These are phyloP conservation scores for Lathronympha strigana DNA, from an alignment of 2,888 invertebrate species.

Conservation along the genomic window DNA sequence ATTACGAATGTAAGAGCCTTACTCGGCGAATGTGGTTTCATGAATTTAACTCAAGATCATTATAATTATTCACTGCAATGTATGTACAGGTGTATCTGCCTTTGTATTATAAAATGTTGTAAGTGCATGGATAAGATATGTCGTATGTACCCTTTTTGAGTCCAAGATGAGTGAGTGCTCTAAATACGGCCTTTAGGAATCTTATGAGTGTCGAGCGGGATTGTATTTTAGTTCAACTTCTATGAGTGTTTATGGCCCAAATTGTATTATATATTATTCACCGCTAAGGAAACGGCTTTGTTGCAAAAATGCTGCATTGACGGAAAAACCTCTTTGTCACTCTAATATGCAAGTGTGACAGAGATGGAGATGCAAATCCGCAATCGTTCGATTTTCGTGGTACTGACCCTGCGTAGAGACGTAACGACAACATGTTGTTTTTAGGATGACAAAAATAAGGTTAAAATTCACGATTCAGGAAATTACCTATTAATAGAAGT, in stretches of 20 bases:
- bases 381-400: too few relatives aligned
- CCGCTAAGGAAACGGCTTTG: too few relatives aligned
- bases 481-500: too few relatives aligned
- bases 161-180: conserved; percentile 7
- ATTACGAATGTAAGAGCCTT: not conserved
- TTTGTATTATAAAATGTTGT: not conserved
- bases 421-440: too few relatives aligned
- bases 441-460: too few relatives aligned
- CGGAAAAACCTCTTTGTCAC: too few relatives aligned
- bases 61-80: conserved; percentile 24
- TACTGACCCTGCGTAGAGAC: too few relatives aligned
- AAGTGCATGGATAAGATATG: not conserved
- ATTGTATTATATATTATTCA: not conserved
- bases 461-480: too few relatives aligned
- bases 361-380: too few relatives aligned
- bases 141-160: not conserved
- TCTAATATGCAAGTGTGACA: too few relatives aligned
- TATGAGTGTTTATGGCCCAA: not conserved
- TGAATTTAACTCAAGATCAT: conserved; percentile 17
- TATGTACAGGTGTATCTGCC: conserved; percentile 27
- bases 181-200: conserved; percentile 28
- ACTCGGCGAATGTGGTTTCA: not conserved
- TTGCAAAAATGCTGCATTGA: too few relatives aligned
- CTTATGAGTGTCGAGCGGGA: conserved; percentile 12
- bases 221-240: conserved; percentile 15